phyloP scores from a whole-genome alignment of 2,888 invertebrate species.

The Meteorus colon region DNA sequence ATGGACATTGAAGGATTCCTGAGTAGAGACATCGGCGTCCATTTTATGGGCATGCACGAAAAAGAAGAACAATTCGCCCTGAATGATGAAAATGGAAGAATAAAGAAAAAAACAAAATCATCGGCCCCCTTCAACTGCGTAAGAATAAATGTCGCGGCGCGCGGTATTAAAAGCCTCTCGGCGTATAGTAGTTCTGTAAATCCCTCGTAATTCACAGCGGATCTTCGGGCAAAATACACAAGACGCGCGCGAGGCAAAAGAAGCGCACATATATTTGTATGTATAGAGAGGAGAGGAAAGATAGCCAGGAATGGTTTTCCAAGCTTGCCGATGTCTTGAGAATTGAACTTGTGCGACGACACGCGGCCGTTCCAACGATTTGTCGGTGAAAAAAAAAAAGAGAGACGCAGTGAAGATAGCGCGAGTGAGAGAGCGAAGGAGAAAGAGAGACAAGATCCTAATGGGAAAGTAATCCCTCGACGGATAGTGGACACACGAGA shows the following conservation, averaged over 20 bases:
- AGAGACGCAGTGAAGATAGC: not conserved
- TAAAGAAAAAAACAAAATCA: conserved; percentile 25
- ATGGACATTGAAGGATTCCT: conserved; percentile 17
- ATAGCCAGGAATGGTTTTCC: conserved; percentile 11
- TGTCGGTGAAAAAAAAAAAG: conserved; percentile 54
- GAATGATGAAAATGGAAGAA: not conserved
- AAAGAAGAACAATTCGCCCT: conserved; percentile 30
- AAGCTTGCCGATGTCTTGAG: conserved; percentile 12
- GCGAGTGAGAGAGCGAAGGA: not conserved
- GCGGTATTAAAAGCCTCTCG: conserved; percentile 45
- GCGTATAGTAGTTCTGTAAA: conserved; percentile 27
- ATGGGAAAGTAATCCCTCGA: conserved; percentile 69
- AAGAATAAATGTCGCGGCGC: conserved; percentile 29
- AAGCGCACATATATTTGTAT: conserved; percentile 17
- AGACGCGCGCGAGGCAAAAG: conserved; percentile 37
- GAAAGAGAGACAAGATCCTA: conserved; percentile 61
- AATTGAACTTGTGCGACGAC: conserved; percentile 35
- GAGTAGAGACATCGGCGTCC: conserved; percentile 24
- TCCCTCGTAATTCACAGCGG: conserved; percentile 46
- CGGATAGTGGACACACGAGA: conserved; percentile 49
- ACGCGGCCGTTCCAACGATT: conserved; percentile 57
- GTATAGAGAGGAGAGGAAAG: conserved; percentile 27
- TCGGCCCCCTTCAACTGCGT: conserved; percentile 14
- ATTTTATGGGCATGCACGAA: not conserved
- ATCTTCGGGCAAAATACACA: conserved; percentile 19